Evolutionary conservation across 2,113 vertebrate species (phyloP), one percentile per base, ranked within the genome.

Genomic region (Etheostoma spectabile): DNA sequence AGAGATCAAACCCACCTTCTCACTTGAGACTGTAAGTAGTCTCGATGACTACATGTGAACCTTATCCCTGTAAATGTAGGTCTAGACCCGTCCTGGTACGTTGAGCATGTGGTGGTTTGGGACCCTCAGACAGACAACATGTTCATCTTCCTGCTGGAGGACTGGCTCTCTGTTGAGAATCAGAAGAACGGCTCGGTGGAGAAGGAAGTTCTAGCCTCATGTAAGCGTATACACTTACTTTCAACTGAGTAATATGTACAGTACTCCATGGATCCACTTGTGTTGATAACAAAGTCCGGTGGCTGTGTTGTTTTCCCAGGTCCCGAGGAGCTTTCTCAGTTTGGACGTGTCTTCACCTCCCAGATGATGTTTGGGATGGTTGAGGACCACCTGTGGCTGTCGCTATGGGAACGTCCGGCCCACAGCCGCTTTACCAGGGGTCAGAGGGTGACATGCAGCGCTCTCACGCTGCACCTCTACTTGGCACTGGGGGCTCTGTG

Each of bases 91-190:
- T 95, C 96, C 2, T 96, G 95, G 96, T 96, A 93, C 14, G 79
- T 96, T 53, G 90, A 96, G 85, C 94, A 96, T 24, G 95, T 96
- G 83, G 91, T 95, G 62, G 94, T 96, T 19, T 96, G 95, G 95
- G 95, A 96, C 90, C 89, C 86, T 75, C 93, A 94, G 91, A 95
- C 95, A 1, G 94, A 96, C 64, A 90, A 91, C 85, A 92, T 96
- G 90, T 96, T 95, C 90, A 95, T 95, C 92, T 96, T 96, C 85
- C 55, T 95, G 85, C 86, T 96, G 77, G 94, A 95, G 2, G 95
- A 96, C 77, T 96, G 96, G 96, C 93, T 96, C 7, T 96, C 96
- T n/a, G 95, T 96, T 70, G 95, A 95, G 80, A 95, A 96, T 27
- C 89, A 93, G 22, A 95, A 74, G 77, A 95, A 94, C 33, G 91